These are phyloP conservation scores for Drosophila quinaria DNA, from an alignment of 2,888 invertebrate species.

Conservation along the genomic window DNA sequence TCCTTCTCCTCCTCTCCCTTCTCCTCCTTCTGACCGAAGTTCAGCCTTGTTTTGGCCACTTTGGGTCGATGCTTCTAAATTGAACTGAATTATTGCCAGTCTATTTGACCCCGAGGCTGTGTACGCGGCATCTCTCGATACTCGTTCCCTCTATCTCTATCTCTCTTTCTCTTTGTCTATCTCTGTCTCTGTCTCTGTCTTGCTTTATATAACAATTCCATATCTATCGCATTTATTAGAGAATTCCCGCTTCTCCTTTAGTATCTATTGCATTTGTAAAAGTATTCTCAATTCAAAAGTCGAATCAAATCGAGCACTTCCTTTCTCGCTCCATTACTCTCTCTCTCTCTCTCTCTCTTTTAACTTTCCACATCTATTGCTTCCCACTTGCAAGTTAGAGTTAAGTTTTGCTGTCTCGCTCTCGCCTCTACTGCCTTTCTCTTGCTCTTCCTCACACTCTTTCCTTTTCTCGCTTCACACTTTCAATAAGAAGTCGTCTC, in stretches of 20 bases:
- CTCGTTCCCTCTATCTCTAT: background rate
- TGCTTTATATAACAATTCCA: background rate
- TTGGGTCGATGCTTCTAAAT: slow-evolving; percentile 45
- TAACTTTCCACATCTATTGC: background rate
- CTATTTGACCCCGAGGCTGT: slow-evolving; percentile 18
- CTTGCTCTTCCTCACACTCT: background rate
- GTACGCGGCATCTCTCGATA: slow-evolving; percentile 2
- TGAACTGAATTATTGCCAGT: slow-evolving; percentile 69
- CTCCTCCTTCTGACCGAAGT: slow-evolving; percentile 7
- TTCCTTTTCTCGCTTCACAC: background rate
- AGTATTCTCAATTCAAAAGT: background rate
- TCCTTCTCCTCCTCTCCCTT: too few relatives aligned
- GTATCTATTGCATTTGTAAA: background rate
- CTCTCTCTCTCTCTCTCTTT: background rate
- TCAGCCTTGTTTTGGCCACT: slow-evolving; percentile 28
- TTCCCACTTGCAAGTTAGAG: background rate
- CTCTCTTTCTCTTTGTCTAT: background rate
- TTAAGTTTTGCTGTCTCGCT: background rate
- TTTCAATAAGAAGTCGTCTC: background rate
- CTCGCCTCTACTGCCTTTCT: background rate
- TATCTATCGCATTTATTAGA: background rate
- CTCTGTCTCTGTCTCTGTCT: background rate
- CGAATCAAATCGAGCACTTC: background rate
- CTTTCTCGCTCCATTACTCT: background rate
- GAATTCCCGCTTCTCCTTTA: background rate